Evolutionary conservation across 2,888 invertebrate genomes (phyloP).

Genomic region (Drosophila stalkeri): DNA sequence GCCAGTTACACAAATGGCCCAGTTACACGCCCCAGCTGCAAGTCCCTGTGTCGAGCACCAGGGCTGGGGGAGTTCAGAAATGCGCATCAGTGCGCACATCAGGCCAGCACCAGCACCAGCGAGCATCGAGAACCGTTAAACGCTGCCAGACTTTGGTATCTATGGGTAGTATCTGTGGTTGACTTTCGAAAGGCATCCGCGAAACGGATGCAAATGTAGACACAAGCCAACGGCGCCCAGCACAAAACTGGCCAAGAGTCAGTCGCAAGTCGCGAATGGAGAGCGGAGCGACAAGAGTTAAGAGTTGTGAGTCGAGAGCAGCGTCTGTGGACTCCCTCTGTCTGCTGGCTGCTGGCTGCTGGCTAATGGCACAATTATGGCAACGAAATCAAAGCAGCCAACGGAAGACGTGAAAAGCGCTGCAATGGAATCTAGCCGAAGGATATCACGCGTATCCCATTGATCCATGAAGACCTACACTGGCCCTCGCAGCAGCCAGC

Average conservation of each 20-base stretch:
- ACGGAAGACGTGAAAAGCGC: conserved; percentile 77
- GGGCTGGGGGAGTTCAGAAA: conserved; percentile 38
- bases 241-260: conserved; percentile 31
- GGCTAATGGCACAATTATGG: conserved; percentile 80
- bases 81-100: conserved; percentile 75
- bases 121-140: conserved; percentile 61
- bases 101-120: conserved; percentile 40
- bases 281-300: conserved; percentile 16
- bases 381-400: conserved; percentile 71
- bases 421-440: conserved; percentile 81
- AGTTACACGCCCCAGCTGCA: conserved; percentile 69
- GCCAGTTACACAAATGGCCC: conserved; percentile 77
- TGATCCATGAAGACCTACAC: conserved; percentile 84
- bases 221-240: conserved; percentile 70
- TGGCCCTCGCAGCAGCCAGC: conserved; percentile 42
- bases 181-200: conserved; percentile 24
- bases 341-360: conserved; percentile 41
- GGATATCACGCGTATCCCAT: conserved; percentile 86
- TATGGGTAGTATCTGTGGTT: conserved; percentile 35
- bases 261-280: conserved; percentile 5
- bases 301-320: background rate
- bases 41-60: background rate
- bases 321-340: conserved; percentile 21
- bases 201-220: conserved; percentile 78
- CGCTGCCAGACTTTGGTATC: conserved; percentile 50